Base-by-base conservation (phyloP, 1,140 invertebrate genomes). In the Hyphantria cunea region DNA sequence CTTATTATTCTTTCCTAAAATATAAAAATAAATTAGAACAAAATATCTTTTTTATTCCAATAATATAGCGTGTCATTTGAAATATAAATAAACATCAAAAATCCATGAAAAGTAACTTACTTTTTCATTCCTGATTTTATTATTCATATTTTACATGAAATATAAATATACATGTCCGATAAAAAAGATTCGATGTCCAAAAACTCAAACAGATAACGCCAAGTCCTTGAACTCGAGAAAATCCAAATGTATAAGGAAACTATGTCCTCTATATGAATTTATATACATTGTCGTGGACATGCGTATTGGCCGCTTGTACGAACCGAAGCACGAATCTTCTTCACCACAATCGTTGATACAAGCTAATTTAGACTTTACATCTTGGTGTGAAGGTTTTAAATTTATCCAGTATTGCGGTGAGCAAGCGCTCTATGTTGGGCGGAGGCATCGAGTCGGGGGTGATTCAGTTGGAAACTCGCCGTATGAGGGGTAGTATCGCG, bases 161-260 rank as follows among this genome's bases (percentile, higher is more conserved):
- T 48, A 58, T 60, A 55, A 61, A 67, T 72, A 52, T 52, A 53
- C 48, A 42, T 54, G 49, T 39, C 55, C 34, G 61, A 75, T 63
- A 66, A 72, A 66, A 64, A 37, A 68, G 61, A 62, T 66, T 61
- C 56, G 53, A 65, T 47, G 52, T 33, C 56, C 48, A 67, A 78
- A 78, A 80, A 80, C 76, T 86, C 75, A 75, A 82, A 79, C 68
- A 80, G 80, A 87, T 78, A 86, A 76, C 68, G 49, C 52, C 58
- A 79, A 88, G 84, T 86, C 87, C 87, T 90, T 90, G 87, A 90
- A 89, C 86, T 86, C 86, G 69, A 77, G 66, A 79, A 88, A 89
- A 86, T 82, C 79, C 62, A 80, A 90, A 89, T 82, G 79, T 80
- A 86, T 76, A 86, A 82, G 82, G 83, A 89, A 90, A 89, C 84